Evolutionary conservation across 2,797 vertebrate species (phyloP), one percentile per base, ranked within the genome.

Genomic region (Spinus olivaceus): DNA sequence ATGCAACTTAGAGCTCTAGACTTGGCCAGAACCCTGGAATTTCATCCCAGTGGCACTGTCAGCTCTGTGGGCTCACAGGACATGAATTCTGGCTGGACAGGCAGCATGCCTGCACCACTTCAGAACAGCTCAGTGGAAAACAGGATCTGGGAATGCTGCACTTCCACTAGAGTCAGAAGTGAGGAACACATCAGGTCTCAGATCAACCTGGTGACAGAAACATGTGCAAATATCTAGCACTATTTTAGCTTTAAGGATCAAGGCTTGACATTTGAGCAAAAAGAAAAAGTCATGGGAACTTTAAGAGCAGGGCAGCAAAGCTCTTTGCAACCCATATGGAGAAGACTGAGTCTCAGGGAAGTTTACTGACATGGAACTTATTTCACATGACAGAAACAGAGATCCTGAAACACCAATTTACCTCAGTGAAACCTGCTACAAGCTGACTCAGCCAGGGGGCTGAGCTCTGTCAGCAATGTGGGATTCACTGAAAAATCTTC

Each of bases 171-270:
- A 10, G 3, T 1, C 6, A 14, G 1, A 74, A 83, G 25, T 8
- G 14, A 60, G 47, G 88, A 1, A 57, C 30, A 76, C 35, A 69
- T 9, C 41, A 67, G 57, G 20, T 46, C 49, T 61, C 41, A 64
- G 33, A 69, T 20, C 61, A 81, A 57, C 5, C 46, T 28, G 35
- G 59, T 30, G 50, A 86, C 46, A 90, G 39, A 70, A 88, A 67
- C 5, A 25, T 0, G 1, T 35, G 24, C 5, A 6, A 37, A 0
- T 5, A 59, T 4, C 73, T 8, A 23, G 47, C 61, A 14, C 9
- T 50, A 1, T 22, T 84, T 69, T 8, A 84, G 6, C 25, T 71
- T 53, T 46, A 70, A 63, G 27, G 20, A 72, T 27, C 46, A 53
- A 80, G 18, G 5, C 25, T 80, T 50, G 59, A 47, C 14, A 28